A percentile compares a stretch with the other conserved stretches of the same genome.
Evolutionary conservation across 1,140 invertebrate genomes (phyloP).

Genomic region (Pseudomyrmex pallidus): DNA sequence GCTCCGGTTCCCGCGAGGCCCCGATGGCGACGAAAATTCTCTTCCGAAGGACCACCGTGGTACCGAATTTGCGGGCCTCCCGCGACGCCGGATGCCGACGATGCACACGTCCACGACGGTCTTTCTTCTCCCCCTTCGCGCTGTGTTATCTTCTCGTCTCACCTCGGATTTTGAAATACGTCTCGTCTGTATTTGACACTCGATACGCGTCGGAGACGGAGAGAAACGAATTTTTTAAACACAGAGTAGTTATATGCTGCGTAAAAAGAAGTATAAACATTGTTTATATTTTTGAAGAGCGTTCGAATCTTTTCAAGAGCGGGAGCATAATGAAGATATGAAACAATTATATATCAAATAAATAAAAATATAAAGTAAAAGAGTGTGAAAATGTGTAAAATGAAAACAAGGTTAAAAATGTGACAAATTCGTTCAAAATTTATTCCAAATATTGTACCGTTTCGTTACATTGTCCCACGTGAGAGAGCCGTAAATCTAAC

Average conservation of each 20-base stretch:
- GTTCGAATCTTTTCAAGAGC: too few relatives aligned
- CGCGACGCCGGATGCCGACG: constrained; percentile 36
- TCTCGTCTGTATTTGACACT: neutral
- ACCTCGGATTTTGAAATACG: neutral
- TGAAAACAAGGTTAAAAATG: neutral
- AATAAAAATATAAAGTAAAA: too few relatives aligned
- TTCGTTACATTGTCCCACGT: neutral
- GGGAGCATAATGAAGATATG: too few relatives aligned
- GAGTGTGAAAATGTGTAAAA: neutral
- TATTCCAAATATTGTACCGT: neutral
- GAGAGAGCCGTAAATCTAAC: neutral
- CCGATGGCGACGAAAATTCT: constrained; percentile 66
- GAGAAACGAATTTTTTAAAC: neutral
- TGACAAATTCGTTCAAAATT: neutral
- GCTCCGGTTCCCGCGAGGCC: neutral
- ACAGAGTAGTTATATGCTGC: too few relatives aligned
- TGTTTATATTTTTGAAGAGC: too few relatives aligned
- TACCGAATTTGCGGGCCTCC: constrained; percentile 64
- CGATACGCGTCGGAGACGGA: neutral
- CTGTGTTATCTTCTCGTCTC: neutral
- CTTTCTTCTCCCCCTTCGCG: neutral
- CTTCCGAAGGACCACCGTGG: constrained; percentile 63
- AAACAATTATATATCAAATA: too few relatives aligned
- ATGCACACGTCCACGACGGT: neutral
- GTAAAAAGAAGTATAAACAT: too few relatives aligned